These are phyloP conservation scores for Diabrotica balteata DNA, from an alignment of 2,888 invertebrate genomes.

Conservation along the genomic window DNA sequence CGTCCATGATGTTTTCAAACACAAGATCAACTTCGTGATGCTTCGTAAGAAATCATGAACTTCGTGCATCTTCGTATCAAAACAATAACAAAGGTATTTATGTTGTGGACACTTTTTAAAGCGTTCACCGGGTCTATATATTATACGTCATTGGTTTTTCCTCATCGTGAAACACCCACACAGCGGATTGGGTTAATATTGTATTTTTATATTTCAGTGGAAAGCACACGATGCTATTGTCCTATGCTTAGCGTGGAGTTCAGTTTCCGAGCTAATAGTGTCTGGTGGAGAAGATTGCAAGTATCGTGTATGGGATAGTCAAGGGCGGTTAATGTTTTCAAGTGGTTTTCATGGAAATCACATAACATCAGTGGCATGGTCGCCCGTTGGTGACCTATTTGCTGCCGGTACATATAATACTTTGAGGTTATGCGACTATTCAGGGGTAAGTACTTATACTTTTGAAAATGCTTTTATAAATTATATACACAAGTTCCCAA, in stretches of 20 bases:
- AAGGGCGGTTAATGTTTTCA: constrained; percentile 85
- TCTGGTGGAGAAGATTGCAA: constrained; percentile 96
- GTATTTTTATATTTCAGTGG: constrained; percentile 70
- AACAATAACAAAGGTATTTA: too few species aligned
- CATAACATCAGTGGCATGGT: constrained; percentile 90
- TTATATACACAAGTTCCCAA: too few species aligned
- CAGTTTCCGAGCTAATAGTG: constrained; percentile 86
- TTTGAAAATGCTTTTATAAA: too few species aligned
- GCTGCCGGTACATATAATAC: constrained; percentile 94
- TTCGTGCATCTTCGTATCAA: too few species aligned
- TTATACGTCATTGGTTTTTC: too few species aligned
- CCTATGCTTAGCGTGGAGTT: constrained; percentile 93
- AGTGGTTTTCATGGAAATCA: constrained; percentile 89
- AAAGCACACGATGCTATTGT: constrained; percentile 95
- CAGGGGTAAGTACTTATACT: constrained; percentile 78
- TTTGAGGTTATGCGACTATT: constrained; percentile 89
- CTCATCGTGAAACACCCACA: too few species aligned
- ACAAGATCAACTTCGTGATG: too few species aligned
- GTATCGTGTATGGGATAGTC: constrained; percentile 87
- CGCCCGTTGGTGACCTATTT: constrained; percentile 89
- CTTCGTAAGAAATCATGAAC: too few species aligned
- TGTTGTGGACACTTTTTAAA: too few species aligned
- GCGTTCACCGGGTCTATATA: too few species aligned
- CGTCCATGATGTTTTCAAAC: too few species aligned
- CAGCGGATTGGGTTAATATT: too few species aligned